Evolutionary conservation across 2,888 invertebrate species (phyloP).

Genomic region (Galeopsomyia nigrocyanea): DNA sequence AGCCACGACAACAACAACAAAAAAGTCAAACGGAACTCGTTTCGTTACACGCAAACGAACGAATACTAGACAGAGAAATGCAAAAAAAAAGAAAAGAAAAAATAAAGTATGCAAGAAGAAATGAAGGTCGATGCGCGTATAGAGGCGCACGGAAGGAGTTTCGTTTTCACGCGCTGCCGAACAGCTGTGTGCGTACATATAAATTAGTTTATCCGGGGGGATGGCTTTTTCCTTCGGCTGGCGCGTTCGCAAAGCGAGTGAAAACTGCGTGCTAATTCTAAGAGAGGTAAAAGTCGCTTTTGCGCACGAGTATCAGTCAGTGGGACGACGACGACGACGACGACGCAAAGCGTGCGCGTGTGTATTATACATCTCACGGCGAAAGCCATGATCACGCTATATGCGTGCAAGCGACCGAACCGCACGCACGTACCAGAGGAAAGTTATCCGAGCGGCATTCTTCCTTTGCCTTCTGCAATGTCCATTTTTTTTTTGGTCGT

Average conservation of each 20-base stretch:
- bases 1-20: too few species aligned
- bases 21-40: too few species aligned
- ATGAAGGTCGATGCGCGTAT: too few species aligned
- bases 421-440: slow-evolving; percentile 42
- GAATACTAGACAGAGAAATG: too few species aligned
- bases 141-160: not conserved
- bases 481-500: too few species aligned
- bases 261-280: slow-evolving; percentile 63
- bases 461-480: slow-evolving; percentile 18
- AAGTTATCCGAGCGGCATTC: slow-evolving; percentile 50
- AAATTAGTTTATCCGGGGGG: not conserved
- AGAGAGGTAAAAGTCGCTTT: slow-evolving; percentile 64
- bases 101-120: not conserved
- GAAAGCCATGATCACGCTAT: too few species aligned
- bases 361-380: too few species aligned
- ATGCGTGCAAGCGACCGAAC: slow-evolving; percentile 62
- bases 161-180: not conserved
- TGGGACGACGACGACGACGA: slow-evolving; percentile 58
- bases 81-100: slow-evolving; percentile 3
- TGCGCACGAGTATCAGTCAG: slow-evolving; percentile 59
- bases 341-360: slow-evolving; percentile 2
- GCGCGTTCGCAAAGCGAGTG: slow-evolving; percentile 22
- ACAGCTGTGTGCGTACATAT: not conserved
- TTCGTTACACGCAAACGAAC: too few species aligned
- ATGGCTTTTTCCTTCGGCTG: slow-evolving; percentile 1